A percentile compares a stretch with the other conserved stretches of the same genome.
These are phyloP conservation scores for Brachyhypopomus gauderio DNA, from an alignment of 2,113 vertebrate species.

Conservation along the genomic window DNA sequence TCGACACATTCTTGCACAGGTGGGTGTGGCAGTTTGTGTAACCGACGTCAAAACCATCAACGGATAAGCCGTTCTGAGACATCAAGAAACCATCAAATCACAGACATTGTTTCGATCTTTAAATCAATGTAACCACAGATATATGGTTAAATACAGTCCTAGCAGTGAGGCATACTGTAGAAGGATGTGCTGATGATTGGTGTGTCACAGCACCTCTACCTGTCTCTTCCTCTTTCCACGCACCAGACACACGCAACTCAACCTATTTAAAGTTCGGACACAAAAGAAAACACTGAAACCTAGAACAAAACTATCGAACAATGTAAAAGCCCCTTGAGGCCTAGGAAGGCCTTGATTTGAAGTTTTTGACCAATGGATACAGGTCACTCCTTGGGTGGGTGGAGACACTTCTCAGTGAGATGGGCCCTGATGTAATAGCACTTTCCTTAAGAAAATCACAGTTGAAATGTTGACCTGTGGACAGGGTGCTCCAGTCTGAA, in stretches of 20 bases:
- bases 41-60: neutral
- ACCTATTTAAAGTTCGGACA: too few relatives aligned
- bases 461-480: neutral
- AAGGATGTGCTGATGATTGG: slow-evolving; percentile 18
- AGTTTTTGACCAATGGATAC: neutral
- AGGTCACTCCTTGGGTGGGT: too few relatives aligned
- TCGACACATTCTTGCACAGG: neutral
- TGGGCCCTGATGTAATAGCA: neutral
- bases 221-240: neutral
- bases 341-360: neutral
- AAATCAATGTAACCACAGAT: slow-evolving; percentile 20
- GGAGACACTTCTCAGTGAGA: neutral
- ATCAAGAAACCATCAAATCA: slow-evolving; percentile 40
- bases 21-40: neutral
- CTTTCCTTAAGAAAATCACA: neutral
- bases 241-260: too few relatives aligned
- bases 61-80: neutral
- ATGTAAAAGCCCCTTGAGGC: too few relatives aligned
- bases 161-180: slow-evolving; percentile 6
- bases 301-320: too few relatives aligned
- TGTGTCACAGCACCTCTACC: neutral
- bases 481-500: neutral
- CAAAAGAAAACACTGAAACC: too few relatives aligned
- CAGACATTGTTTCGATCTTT: slow-evolving; percentile 30
- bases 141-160: slow-evolving; percentile 21